phyloP scores from a whole-genome alignment of 2,113 vertebrate species.

The Trematomus loennbergii region DNA sequence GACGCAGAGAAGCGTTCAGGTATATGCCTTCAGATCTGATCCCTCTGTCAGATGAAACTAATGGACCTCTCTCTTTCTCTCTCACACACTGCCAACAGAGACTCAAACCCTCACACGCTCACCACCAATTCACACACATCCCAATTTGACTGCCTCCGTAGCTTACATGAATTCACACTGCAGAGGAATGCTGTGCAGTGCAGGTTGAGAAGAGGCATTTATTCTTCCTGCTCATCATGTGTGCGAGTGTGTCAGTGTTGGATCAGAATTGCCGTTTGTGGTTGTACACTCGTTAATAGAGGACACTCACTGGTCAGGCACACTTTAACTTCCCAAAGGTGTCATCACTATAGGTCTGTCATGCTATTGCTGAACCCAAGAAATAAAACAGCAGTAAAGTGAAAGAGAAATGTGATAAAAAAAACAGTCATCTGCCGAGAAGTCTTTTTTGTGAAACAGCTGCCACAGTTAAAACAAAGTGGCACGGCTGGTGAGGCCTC shows the following conservation, averaged over 20 bases:
- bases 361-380: not conserved
- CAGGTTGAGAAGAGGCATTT: not conserved
- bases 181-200: constrained; percentile 3
- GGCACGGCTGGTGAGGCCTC: not conserved
- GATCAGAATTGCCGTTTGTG: constrained; percentile 28
- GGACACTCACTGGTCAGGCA: constrained; percentile 15
- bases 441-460: constrained; percentile 10
- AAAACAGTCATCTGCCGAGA: not conserved
- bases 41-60: constrained; percentile 69
- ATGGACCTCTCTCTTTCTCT: constrained; percentile 37
- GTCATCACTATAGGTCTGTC: not conserved
- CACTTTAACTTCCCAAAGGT: constrained; percentile 21
- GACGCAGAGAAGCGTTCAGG: constrained; percentile 39
- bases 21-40: constrained; percentile 68
- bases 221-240: constrained; percentile 15
- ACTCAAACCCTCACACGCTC: constrained; percentile 11
- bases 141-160: not conserved
- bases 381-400: not conserved
- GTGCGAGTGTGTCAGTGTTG: constrained; percentile 9
- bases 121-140: not conserved
- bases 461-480: constrained; percentile 1
- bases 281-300: constrained; percentile 32
- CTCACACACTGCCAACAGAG: not conserved
- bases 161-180: constrained; percentile 17
- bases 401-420: not conserved